These are phyloP conservation scores for Benthosema pterotum DNA, from an alignment of 2,797 vertebrate genomes.

Conservation along the genomic window DNA sequence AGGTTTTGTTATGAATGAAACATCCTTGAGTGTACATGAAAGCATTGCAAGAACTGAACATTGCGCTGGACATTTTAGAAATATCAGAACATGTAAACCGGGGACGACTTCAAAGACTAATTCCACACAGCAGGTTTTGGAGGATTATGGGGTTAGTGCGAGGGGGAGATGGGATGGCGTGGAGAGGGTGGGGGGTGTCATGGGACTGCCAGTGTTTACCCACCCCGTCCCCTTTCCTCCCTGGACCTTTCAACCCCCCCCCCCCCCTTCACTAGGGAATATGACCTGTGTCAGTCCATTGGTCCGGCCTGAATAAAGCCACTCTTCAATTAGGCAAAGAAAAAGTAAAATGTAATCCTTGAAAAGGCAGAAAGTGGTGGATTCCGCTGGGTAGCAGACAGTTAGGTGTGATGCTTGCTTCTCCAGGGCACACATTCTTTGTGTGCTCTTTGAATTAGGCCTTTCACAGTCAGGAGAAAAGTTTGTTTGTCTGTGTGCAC, in stretches of 20 bases:
- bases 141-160: no score
- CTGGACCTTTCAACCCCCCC: constrained; percentile 5
- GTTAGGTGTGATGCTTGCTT: constrained; percentile 31
- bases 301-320: constrained; percentile 7
- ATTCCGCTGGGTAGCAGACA: constrained; percentile 37
- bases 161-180: constrained; percentile 36
- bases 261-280: neutral
- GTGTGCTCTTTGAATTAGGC: constrained; percentile 49
- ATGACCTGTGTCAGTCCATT: constrained; percentile 17
- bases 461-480: constrained; percentile 38
- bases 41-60: no score
- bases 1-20: no score
- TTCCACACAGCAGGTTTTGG: no score
- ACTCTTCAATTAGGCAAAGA: constrained; percentile 4
- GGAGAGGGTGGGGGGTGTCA: constrained; percentile 55
- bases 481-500: constrained; percentile 36
- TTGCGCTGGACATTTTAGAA: no score
- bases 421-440: constrained; percentile 18
- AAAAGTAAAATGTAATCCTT: constrained; percentile 29
- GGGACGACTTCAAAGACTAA: no score
- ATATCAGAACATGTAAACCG: no score
- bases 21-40: no score
- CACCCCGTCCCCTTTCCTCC: neutral
- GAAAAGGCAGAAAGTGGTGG: neutral
- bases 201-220: constrained; percentile 63